Conservation (phyloP, 2,113 vertebrate species). For the Amphilophus citrinellus region DNA sequence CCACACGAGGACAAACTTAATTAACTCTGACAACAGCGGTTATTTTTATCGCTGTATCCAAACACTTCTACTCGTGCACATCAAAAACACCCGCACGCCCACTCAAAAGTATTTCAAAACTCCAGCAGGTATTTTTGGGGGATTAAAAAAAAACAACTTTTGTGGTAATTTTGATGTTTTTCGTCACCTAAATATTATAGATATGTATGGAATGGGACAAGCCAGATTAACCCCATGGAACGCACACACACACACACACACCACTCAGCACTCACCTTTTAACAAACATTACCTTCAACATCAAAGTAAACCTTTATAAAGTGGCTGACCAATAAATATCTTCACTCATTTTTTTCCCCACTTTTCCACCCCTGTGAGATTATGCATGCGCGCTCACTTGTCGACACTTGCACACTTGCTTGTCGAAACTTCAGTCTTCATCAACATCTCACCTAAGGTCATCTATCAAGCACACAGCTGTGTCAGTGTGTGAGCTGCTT, state of each 20-base stretch:
- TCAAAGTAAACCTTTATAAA: slow-evolving; percentile 4
- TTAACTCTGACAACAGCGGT: slow-evolving; percentile 69
- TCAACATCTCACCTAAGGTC: slow-evolving; percentile 52
- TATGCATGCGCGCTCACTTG: background rate
- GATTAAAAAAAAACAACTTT: slow-evolving; percentile 9
- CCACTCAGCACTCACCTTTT: slow-evolving; percentile 1
- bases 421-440: slow-evolving; percentile 25
- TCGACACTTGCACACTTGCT: background rate
- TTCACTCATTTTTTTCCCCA: background rate
- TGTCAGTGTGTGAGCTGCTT: slow-evolving; percentile 22
- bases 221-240: slow-evolving; percentile 16
- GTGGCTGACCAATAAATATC: background rate
- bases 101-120: background rate
- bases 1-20: slow-evolving; percentile 66
- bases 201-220: background rate
- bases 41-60: slow-evolving; percentile 66
- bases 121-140: background rate
- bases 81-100: background rate
- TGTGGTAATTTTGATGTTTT: slow-evolving; percentile 27
- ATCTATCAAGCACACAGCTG: slow-evolving; percentile 48
- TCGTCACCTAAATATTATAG: slow-evolving; percentile 42
- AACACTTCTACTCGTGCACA: slow-evolving; percentile 11
- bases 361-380: slow-evolving; percentile 6
- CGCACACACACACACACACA: background rate
- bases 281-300: slow-evolving; percentile 7